Evolutionary conservation across 2,888 invertebrate species (phyloP).

Genomic region (Onthophagus sagittarius): DNA sequence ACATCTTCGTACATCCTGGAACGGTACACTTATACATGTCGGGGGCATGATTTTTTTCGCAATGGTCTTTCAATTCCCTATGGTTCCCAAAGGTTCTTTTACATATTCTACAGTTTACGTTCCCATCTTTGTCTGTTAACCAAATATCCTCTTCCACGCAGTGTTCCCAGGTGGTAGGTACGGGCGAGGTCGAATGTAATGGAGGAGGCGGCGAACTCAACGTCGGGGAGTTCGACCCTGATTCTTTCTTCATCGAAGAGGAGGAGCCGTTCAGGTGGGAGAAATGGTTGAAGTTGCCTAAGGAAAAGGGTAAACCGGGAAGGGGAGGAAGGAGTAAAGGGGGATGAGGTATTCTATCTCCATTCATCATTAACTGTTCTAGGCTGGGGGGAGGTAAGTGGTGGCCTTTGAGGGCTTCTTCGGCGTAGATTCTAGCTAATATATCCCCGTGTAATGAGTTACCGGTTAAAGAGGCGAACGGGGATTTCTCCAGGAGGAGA

Average conservation of each 20-base stretch:
- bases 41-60: constrained; percentile 63
- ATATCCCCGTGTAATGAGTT: constrained; percentile 75
- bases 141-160: constrained; percentile 66
- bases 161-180: constrained; percentile 50
- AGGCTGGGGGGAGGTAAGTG: constrained; percentile 49
- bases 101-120: constrained; percentile 68
- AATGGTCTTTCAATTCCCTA: constrained; percentile 65
- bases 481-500: constrained; percentile 50
- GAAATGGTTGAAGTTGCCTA: constrained; percentile 46
- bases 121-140: constrained; percentile 62
- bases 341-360: constrained; percentile 53
- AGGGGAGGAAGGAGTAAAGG: constrained; percentile 59
- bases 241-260: constrained; percentile 44
- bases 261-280: constrained; percentile 48
- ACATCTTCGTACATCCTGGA: constrained; percentile 72
- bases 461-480: constrained; percentile 55
- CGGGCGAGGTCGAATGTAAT: constrained; percentile 31
- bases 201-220: constrained; percentile 51
- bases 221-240: constrained; percentile 54
- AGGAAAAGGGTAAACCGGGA: constrained; percentile 54
- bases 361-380: constrained; percentile 50
- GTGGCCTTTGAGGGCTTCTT: constrained; percentile 60
- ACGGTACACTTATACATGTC: constrained; percentile 74
- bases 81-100: constrained; percentile 61
- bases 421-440: constrained; percentile 73